Evolutionary conservation across 2,113 vertebrate species (phyloP).

Genomic region (Lasiurus cinereus): DNA sequence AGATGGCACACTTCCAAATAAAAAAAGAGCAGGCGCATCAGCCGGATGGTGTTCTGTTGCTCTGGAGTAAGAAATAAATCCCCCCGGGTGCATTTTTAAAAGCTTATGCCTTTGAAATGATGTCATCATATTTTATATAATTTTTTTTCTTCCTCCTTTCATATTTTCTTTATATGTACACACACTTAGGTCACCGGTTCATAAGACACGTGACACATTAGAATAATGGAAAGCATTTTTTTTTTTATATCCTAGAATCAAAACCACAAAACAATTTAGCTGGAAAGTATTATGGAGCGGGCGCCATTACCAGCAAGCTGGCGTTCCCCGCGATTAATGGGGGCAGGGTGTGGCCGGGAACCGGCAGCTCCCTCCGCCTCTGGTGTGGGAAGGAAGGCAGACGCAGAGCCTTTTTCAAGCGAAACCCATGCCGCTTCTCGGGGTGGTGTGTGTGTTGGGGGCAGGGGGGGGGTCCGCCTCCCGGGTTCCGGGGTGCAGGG

Average conservation of each 20-base stretch:
- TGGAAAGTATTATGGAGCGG: conserved; percentile 96
- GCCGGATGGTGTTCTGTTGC: conserved; percentile 99
- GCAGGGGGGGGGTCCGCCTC: not conserved
- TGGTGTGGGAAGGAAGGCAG: conserved; percentile 85
- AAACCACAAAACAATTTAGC: conserved; percentile 98
- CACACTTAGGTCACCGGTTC: conserved; percentile 94
- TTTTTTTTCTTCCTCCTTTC: conserved; percentile 89
- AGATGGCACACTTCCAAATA: conserved; percentile 99
- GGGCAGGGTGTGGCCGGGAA: conserved; percentile 94
- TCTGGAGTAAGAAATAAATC: conserved; percentile 99
- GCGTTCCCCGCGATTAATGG: conserved; percentile 94
- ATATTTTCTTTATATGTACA: conserved; percentile 93
- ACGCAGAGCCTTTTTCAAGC: conserved; percentile 72
- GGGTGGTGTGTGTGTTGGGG: not conserved
- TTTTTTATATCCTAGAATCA: conserved; percentile 97
- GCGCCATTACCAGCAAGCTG: conserved; percentile 94
- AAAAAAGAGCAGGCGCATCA: conserved; percentile 95
- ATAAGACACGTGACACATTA: conserved; percentile 96
- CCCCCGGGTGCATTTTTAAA: conserved; percentile 99
- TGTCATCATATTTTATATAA: conserved; percentile 99
- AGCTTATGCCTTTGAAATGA: conserved; percentile 99
- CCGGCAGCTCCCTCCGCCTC: conserved; percentile 83
- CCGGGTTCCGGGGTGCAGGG: not conserved
- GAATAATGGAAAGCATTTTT: conserved; percentile 98
- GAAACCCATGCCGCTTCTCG: conserved; percentile 57